Evolutionary conservation across 2,113 vertebrate genomes (phyloP), one percentile per base, ranked within the genome.

Genomic region (Thermophis baileyi): DNA sequence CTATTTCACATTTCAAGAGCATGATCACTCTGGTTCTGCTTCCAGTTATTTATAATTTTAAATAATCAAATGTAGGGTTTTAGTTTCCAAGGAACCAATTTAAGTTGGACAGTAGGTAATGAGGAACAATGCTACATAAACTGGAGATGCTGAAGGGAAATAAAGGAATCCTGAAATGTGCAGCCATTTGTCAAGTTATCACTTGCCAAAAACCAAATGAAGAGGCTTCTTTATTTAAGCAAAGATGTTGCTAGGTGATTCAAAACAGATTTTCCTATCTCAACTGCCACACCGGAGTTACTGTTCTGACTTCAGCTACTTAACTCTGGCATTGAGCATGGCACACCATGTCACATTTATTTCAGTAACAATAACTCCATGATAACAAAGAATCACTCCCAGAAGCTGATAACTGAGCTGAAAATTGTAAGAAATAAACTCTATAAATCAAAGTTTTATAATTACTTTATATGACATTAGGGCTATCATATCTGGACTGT

Each of bases 211-310:
- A 81, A 40, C 18, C 35, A 81, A 81, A 81, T 81, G 18, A 81
- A 81, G 7, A 25, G 35, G 24, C 35, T 88, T 92, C 57, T 92
- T 92, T 53, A 50, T 88, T 74, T 92, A 74, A 74, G 60, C 69
- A 74, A 74, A 88, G 49, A 44, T 92, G 91, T 63, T 81, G 22
- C 54, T 85, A 85, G 10, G 25, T 85, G 53, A 89, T 57, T 46
- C 51, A 27, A 50, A 92, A 35, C 88, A n/a, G 91, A 89, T 25
- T 92, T 81, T 88, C 87, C 69, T 53, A 89, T 92, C 87, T 85
- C 12, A 46, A 6, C 30, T 63, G 40, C 35, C 16, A 44, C 14
- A 20, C 49, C 1, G 11, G 85, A 54, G 27, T 89, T 74, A 92
- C 18, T 89, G 44, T 88, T 85, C 44, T 49, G 27, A 25, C 44